Evolutionary conservation across 2,797 vertebrate species (phyloP).

Genomic region (Emydoidea blandingii): DNA sequence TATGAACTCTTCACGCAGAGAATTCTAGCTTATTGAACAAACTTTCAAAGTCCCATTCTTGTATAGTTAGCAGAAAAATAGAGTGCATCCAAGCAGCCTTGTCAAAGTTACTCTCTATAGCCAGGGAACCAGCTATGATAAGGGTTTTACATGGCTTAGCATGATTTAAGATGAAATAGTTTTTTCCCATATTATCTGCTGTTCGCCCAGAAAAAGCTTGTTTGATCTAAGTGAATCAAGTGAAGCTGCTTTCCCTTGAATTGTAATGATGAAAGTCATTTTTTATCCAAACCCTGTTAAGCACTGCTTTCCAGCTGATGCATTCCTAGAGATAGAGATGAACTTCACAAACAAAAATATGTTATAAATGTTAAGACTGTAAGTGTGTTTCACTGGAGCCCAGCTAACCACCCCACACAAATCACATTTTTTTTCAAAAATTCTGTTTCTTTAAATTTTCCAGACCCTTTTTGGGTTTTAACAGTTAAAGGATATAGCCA

Average conservation of each 20-base stretch:
- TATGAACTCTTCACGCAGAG: background rate
- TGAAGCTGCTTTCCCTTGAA: slow-evolving; percentile 37
- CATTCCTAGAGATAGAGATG: background rate
- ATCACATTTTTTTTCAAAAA: background rate
- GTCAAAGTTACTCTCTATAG: slow-evolving; percentile 60
- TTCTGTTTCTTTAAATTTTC: background rate
- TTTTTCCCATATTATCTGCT: slow-evolving; percentile 45
- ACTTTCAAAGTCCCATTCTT: slow-evolving; percentile 55
- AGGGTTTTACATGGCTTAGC: slow-evolving; percentile 67
- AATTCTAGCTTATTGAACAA: slow-evolving; percentile 58
- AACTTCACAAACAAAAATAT: background rate
- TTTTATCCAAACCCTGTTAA: slow-evolving; percentile 2
- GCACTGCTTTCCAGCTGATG: background rate
- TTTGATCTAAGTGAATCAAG: slow-evolving; percentile 52
- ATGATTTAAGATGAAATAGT: slow-evolving; percentile 61
- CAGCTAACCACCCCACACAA: background rate
- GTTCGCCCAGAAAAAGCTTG: slow-evolving; percentile 39
- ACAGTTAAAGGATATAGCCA: background rate
- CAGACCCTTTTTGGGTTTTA: background rate
- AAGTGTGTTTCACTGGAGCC: background rate
- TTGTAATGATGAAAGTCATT: slow-evolving; percentile 41
- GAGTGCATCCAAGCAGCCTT: slow-evolving; percentile 10
- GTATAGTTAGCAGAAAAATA: slow-evolving; percentile 35
- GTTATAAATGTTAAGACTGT: background rate
- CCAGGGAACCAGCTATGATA: slow-evolving; percentile 60